These are phyloP conservation scores for Sebastes schlegelii DNA, from an alignment of 2,113 vertebrate genomes.

Conservation along the genomic window DNA sequence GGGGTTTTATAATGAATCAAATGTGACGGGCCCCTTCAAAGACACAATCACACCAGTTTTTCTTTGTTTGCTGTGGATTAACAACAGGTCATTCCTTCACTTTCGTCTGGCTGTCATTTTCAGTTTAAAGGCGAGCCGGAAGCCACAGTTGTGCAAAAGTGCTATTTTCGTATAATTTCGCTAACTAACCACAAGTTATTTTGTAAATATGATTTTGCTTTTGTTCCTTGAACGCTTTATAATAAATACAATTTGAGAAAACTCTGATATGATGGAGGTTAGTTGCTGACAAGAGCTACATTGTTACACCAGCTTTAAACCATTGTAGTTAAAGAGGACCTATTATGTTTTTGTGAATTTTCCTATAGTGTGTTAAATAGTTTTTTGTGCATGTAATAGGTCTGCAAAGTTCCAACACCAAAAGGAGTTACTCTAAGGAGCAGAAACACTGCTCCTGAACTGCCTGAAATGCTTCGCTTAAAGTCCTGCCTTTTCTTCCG, in stretches of 20 bases:
- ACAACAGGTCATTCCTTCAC: slow-evolving; percentile 15
- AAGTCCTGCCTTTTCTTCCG: too few species aligned
- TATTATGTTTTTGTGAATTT: too few species aligned
- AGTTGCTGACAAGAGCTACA: background rate
- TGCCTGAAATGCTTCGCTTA: too few species aligned
- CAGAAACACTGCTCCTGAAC: too few species aligned
- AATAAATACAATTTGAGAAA: background rate
- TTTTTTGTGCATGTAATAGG: too few species aligned
- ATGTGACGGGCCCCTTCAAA: slow-evolving; percentile 29
- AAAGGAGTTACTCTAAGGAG: too few species aligned
- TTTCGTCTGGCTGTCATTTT: background rate
- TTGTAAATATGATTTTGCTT: background rate
- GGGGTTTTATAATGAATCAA: slow-evolving; percentile 52
- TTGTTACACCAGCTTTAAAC: background rate
- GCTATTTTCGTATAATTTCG: background rate
- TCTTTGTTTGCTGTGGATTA: background rate
- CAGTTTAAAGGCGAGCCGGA: background rate
- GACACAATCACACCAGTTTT: slow-evolving; percentile 10
- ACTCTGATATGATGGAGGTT: background rate
- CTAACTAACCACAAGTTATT: background rate
- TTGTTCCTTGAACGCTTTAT: background rate
- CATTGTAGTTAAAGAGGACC: background rate
- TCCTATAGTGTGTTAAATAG: too few species aligned
- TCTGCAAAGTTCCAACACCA: too few species aligned
- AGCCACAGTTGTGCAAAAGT: background rate